Percentiles rank a stretch among this genome's conserved stretches.
Evolutionary conservation across 2,888 invertebrate genomes (phyloP).

Genomic region (Yponomeuta malinellus): DNA sequence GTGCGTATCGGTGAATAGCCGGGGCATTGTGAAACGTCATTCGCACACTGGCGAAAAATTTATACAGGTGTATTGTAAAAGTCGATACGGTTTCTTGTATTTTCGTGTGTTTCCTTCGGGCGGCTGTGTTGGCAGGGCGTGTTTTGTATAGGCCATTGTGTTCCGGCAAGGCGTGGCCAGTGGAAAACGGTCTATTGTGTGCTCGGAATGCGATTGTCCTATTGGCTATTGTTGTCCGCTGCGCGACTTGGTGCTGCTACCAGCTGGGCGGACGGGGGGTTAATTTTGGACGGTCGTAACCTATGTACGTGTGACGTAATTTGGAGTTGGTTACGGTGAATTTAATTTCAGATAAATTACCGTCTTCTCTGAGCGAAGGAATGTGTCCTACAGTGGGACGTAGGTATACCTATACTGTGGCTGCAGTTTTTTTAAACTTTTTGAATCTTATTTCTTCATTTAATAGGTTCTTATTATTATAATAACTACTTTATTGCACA

Average conservation of each 20-base stretch:
- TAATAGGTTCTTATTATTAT: no score
- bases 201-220: conserved; percentile 38
- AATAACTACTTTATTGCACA: no score
- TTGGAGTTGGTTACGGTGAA: no score
- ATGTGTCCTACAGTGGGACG: no score
- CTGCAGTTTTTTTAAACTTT: no score
- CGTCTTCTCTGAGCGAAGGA: no score
- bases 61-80: conserved; percentile 71
- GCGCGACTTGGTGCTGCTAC: conserved; percentile 24
- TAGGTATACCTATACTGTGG: no score
- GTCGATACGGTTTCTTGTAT: conserved; percentile 58
- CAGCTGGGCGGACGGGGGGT: conserved; percentile 25
- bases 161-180: conserved; percentile 60
- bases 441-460: no score
- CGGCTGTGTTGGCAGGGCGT: conserved; percentile 61
- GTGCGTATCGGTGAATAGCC: conserved; percentile 58
- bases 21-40: conserved; percentile 58
- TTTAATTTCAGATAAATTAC: no score
- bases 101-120: conserved; percentile 41
- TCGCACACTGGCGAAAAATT: conserved; percentile 62
- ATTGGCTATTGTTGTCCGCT: conserved; percentile 59
- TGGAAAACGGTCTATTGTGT: conserved; percentile 66
- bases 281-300: background rate
- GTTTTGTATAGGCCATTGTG: conserved; percentile 46
- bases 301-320: background rate